Base-by-base conservation (phyloP, 2,113 vertebrate species). In the Phylloscopus whistleri region DNA sequence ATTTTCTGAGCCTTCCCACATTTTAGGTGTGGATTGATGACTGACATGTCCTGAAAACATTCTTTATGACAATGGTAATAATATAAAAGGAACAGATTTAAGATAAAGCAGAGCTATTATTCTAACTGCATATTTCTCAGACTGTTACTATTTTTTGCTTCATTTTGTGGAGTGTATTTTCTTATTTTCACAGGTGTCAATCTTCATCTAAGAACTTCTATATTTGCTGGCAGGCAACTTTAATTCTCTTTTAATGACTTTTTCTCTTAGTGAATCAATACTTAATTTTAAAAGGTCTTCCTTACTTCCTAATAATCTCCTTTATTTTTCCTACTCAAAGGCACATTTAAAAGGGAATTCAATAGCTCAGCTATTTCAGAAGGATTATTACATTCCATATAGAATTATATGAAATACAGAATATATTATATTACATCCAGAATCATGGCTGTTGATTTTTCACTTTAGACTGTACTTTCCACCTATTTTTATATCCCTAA, bases 221-320 rank as follows among this genome's bases (percentile, higher is more conserved):
- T 88, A 94, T 93, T 90, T 95, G 92, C 94, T 90, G 72, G 88
- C 82, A 96, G 94, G 92, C 94, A 96, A 86, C 79, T 82, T 86
- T 95, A 95, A 96, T 96, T 96, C 94, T 96, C 87, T 95, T 97
- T 96, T 96, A 97, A 97, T 96, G 93, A 96, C 92, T 95, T 97
- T 94, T 97, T 95, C 88, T 96, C 75, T 93, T 95, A 95, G 87
- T 84, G 85, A 96, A 97, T 97, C 95, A 96, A 97, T 97, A 97
- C 90, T 94, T 96, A 96, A 96, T 97, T 97, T 97, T 95, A 93
- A 96, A 96, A 95, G 92, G 90, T 93, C 93, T 88, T 96, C 82
- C 88, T 88, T 96, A 84, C 76, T 96, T 95, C 93, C 94, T 96
- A 96, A 96, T 93, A 73, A 83, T 86, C 84, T 84, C 63, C 93